phyloP scores from a whole-genome alignment of 2,113 vertebrate species.

The human (Homo sapiens) region DNA sequence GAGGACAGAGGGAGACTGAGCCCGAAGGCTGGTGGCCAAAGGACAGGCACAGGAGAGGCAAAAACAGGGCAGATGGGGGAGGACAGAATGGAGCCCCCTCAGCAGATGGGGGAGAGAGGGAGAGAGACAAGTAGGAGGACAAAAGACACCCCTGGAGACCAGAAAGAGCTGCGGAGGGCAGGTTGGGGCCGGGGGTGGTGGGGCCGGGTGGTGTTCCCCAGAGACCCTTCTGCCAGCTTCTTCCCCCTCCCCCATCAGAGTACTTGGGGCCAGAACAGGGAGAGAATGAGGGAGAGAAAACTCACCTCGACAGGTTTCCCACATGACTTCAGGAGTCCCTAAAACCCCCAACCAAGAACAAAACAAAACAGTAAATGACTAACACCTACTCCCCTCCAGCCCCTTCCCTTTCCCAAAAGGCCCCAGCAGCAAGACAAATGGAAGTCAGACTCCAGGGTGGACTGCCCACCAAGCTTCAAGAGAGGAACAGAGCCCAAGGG shows the following conservation, averaged over 20 bases:
- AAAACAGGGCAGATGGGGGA: neutral
- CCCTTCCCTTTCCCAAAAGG: neutral
- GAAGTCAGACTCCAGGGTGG: neutral
- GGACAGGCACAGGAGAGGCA: neutral
- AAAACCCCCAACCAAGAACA: neutral
- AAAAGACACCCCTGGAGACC: neutral
- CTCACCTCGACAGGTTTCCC: conserved; percentile 87
- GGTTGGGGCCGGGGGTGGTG: neutral
- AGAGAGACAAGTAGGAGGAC: neutral
- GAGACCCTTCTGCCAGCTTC: neutral
- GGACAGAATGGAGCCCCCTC: neutral
- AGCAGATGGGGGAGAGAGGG: conserved; percentile 30
- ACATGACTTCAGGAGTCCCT: conserved; percentile 88
- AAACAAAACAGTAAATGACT: neutral
- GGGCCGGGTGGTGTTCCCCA: neutral
- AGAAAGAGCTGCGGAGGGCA: neutral
- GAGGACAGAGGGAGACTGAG: neutral
- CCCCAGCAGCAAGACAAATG: neutral
- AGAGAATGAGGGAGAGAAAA: neutral
- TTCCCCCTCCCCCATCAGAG: neutral
- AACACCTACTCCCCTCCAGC: neutral
- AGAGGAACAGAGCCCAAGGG: neutral
- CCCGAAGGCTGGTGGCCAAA: neutral
- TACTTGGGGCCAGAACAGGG: neutral
- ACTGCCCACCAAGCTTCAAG: neutral